phyloP scores from a whole-genome alignment of 2,797 vertebrate genomes.

The Salarias fasciatus region DNA sequence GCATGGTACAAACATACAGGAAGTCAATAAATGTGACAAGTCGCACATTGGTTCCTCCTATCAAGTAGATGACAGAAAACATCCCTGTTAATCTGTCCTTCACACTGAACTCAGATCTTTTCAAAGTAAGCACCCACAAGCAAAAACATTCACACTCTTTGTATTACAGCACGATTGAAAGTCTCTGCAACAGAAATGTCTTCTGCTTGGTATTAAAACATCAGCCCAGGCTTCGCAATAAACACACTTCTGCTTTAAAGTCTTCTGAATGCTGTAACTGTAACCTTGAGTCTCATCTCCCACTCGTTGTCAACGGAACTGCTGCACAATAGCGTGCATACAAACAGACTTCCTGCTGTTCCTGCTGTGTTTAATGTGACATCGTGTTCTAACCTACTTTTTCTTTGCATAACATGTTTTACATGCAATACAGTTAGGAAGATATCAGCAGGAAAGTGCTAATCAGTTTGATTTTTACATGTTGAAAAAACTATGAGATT shows the following conservation, averaged over 20 bases:
- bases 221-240: slow-evolving; percentile 8
- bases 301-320: slow-evolving; percentile 7
- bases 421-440: neutral
- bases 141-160: no score
- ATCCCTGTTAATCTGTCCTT: no score
- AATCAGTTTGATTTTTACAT: no score
- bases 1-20: neutral
- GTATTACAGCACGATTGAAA: no score
- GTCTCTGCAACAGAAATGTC: no score
- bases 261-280: neutral
- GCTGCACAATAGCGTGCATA: slow-evolving; percentile 6
- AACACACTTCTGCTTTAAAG: slow-evolving; percentile 5
- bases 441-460: neutral
- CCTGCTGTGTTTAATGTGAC: neutral
- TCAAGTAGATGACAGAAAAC: no score
- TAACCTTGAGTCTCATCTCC: slow-evolving; percentile 27
- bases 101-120: no score
- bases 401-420: neutral
- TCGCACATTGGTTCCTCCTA: no score
- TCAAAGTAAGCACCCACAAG: no score
- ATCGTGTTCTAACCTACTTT: neutral
- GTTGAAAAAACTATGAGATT: no score
- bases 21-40: no score
- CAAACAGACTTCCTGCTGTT: neutral
- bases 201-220: slow-evolving; percentile 1